phyloP scores from a whole-genome alignment of 2,888 invertebrate species.

The Tuta absoluta region DNA sequence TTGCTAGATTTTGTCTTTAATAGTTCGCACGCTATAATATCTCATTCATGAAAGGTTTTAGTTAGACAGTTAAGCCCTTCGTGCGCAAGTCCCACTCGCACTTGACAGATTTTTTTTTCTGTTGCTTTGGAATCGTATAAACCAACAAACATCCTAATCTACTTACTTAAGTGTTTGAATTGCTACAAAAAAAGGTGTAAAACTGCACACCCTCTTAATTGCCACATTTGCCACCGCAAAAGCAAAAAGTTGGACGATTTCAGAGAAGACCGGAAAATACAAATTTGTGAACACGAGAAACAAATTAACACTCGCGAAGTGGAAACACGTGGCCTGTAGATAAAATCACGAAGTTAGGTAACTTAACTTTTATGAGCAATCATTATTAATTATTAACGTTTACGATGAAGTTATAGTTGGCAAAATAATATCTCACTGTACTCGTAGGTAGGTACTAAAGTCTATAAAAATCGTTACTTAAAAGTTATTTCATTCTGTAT shows the following conservation, averaged over 20 bases:
- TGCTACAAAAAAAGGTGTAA: slow-evolving; percentile 20
- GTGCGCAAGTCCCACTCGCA: too few species aligned
- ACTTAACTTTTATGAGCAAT: background rate
- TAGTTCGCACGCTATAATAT: too few species aligned
- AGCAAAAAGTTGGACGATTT: slow-evolving; percentile 38
- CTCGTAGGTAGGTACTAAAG: too few species aligned
- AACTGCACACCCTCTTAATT: slow-evolving; percentile 32
- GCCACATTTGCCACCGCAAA: slow-evolving; percentile 25
- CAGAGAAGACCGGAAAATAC: slow-evolving; percentile 65
- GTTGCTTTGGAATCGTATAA: background rate
- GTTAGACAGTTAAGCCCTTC: too few species aligned
- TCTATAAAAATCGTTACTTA: too few species aligned
- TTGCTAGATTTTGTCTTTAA: too few species aligned
- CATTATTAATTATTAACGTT: background rate
- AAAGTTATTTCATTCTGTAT: too few species aligned
- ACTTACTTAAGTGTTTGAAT: slow-evolving; percentile 2
- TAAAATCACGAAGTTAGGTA: background rate
- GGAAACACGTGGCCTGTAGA: slow-evolving; percentile 62
- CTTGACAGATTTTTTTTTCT: background rate
- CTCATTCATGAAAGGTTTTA: too few species aligned
- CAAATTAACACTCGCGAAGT: slow-evolving; percentile 68
- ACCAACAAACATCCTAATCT: background rate
- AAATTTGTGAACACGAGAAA: slow-evolving; percentile 75
- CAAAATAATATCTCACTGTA: too few species aligned
- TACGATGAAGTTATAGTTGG: too few species aligned